phyloP scores from a whole-genome alignment of 2,888 invertebrate species.

The Hermaeophaga mercurialis region DNA sequence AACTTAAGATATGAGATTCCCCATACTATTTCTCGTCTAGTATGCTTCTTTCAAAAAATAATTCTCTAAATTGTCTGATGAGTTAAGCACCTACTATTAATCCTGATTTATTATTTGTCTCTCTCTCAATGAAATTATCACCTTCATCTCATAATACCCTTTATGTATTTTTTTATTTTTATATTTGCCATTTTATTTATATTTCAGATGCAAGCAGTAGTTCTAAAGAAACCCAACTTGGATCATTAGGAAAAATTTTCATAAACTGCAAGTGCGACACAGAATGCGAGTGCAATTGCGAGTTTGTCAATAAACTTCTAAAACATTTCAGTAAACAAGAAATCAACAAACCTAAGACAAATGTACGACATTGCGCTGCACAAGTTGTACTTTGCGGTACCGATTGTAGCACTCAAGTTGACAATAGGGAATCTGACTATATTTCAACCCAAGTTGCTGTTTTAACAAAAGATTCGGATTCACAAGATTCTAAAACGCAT shows the following conservation, averaged over 20 bases:
- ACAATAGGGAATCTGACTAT: neutral
- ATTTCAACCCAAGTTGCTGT: neutral
- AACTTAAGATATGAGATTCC: no score
- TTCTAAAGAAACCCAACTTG: constrained; percentile 2
- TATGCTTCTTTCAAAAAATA: no score
- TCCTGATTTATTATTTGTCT: no score
- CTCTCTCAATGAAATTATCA: no score
- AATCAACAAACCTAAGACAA: neutral
- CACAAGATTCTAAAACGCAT: neutral
- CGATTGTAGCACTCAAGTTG: neutral
- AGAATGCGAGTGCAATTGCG: constrained; percentile 30
- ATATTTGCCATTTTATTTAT: neutral
- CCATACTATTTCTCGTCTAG: no score
- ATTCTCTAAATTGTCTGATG: no score
- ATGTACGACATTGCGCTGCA: neutral
- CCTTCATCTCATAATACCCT: no score
- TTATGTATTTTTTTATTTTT: constrained; percentile 8
- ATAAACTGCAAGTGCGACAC: constrained; percentile 32
- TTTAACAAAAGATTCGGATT: neutral
- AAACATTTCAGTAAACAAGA: constrained; percentile 30
- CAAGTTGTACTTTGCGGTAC: neutral
- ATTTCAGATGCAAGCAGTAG: constrained; percentile 4
- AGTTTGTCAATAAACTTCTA: constrained; percentile 38
- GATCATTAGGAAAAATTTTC: constrained; percentile 31
- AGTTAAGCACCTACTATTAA: no score